Base-by-base conservation (phyloP, 2,888 invertebrate genomes). In the Cheilosia scutellata region DNA sequence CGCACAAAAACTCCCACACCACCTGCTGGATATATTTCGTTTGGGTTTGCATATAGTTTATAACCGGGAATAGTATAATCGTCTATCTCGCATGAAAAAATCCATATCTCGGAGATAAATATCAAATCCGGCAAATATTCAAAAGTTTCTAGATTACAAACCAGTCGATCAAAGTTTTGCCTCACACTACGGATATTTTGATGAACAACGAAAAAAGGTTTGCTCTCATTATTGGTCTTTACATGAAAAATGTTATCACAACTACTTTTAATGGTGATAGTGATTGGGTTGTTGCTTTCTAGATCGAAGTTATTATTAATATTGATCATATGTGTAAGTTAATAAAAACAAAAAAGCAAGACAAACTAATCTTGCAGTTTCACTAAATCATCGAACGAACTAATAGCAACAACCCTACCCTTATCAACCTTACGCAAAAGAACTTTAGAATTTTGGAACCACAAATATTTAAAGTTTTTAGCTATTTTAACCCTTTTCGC, bases 391-490 rank as follows among this genome's bases (percentile, higher is more conserved):
- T 49, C 27, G 37, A 74, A 74, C 6, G 63, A 74, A 37, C 44
- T 57, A 20, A 74, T 44, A 63, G 29, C 29, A 31, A 63, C 55
- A 33, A 74, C 55, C 40, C 13, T 33, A 33, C 74, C 74, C 4
- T 74, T 74, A 33, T 74, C 74, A 33, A 44, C 33, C 49, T 74
- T 74, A 33, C 63, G 47, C 31, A 74, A 27, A n/a, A 74, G 33
- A 9, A 33, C n/a, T 42, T 42, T 5, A 5, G 13, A 42, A 42
- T 42, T 42, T n/a, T n/a, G 42, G 31, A 25, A 74, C 62, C 62
- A 42, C 4, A 60, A 0, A 42, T 40, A 42, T n/a, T 60, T 60
- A 27, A 33, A 53, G 13, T 53, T 53, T 53, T 53, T 53, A 53
- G 27, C 53, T 29, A 53, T n/a, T 53, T 53, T 53, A 53, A 42